phyloP scores from a whole-genome alignment of 2,113 vertebrate genomes.

The Glaucomys volans region DNA sequence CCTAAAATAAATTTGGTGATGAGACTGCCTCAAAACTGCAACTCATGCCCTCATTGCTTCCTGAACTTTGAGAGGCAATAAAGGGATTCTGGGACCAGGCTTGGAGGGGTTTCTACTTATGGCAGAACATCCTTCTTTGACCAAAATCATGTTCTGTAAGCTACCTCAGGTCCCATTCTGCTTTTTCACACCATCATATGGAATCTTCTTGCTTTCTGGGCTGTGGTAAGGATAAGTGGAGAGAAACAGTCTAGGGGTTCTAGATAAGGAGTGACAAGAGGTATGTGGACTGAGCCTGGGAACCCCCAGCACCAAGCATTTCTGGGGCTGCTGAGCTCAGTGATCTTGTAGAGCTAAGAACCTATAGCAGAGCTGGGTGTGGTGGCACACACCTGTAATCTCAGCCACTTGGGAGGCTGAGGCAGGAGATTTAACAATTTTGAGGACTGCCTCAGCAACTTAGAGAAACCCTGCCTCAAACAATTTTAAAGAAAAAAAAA shows the following conservation, averaged over 20 bases:
- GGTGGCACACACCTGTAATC: no score
- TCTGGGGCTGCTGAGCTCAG: neutral
- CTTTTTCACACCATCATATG: neutral
- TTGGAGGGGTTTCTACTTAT: neutral
- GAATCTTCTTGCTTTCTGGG: neutral
- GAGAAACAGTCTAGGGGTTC: neutral
- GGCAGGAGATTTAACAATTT: no score
- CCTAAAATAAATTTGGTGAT: neutral
- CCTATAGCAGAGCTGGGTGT: no score
- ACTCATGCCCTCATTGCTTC: neutral
- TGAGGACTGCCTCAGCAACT: no score
- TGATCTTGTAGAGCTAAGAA: neutral
- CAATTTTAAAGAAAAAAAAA: no score
- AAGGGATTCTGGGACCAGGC: neutral
- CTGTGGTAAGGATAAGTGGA: neutral
- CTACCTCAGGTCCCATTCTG: neutral
- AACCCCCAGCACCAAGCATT: neutral
- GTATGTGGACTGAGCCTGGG: neutral
- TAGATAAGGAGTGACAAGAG: neutral
- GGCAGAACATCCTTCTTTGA: neutral
- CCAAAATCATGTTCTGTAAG: neutral
- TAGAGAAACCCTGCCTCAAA: no score
- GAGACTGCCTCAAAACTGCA: neutral
- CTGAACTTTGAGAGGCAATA: neutral
- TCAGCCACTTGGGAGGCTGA: no score